Base-by-base conservation (phyloP, 2,797 vertebrate species). In the Cirrhinus mrigala region DNA sequence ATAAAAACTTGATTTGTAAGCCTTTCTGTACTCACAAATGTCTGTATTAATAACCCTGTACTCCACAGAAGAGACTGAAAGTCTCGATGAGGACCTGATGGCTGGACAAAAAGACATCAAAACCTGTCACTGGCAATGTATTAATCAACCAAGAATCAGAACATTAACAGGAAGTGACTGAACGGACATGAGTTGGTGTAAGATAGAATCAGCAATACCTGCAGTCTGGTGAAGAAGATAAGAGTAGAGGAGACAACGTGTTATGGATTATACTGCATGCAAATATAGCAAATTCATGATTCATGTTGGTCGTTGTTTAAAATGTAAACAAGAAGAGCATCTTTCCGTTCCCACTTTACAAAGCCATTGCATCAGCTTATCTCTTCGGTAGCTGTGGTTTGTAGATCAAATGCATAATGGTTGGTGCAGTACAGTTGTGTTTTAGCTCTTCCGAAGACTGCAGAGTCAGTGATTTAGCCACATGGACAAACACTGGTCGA, bases 1-100 rank as follows among this genome's bases (percentile, higher is more conserved):
- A 88, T 94, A 93, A 94, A 94, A 92, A 81, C 90, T 91, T 93
- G 93, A 95, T 94, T 95, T 94, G 92, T 91, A 93, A 90, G 91
- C 91, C 92, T 92, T 92, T 95, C 92, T 92, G 89, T 90, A 91
- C 93, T 87, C 87, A 84, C 90, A 93, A 92, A 93, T 92, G 91
- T 92, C 92, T 93, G 89, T 86, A 93, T 93, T 91, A 92, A 88
- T 87, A 89, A 81, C 74, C 52, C 29, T 58, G 24, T 62, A 68
- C 40, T 60, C 37, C 46, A 79, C 37, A 58, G 40, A 83, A 62
- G 24, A 81, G 46, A 79, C 76, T 56, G 86, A 81, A 88, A 84
- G 91, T 50, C 46, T 73, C 18, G 20, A 29, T 6, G 24, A 33
- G 20, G 46, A 74, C 20, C 15, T 46, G 48, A 75, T 68, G 71